Evolutionary conservation across 1,140 invertebrate species (phyloP).

Genomic region (Drosophila arawakana): DNA sequence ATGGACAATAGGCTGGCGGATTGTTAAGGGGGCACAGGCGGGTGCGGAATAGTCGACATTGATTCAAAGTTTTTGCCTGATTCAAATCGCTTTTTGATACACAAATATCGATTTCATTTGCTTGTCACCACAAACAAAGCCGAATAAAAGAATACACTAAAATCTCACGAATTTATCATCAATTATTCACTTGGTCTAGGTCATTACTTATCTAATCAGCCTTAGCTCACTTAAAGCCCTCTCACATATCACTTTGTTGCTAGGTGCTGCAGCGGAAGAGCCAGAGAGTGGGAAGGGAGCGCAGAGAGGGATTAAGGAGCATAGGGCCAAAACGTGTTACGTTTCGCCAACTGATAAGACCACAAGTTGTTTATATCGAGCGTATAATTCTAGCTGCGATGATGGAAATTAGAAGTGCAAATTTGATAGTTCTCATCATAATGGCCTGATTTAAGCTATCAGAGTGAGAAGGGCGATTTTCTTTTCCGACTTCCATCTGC

Average conservation of each 20-base stretch:
- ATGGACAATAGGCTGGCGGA: not conserved
- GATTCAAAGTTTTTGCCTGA: conserved; percentile 11
- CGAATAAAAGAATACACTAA: conserved; percentile 3
- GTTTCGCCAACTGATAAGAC: conserved; percentile 19
- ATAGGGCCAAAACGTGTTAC: conserved; percentile 11
- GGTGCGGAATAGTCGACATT: not conserved
- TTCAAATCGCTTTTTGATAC: conserved; percentile 67
- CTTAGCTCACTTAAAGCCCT: conserved; percentile 23
- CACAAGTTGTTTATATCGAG: conserved; percentile 25
- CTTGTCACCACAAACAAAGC: not conserved
- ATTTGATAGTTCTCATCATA: conserved; percentile 11
- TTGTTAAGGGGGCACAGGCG: not conserved
- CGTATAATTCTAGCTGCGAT: not conserved
- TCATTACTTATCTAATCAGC: conserved; percentile 65
- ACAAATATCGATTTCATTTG: conserved; percentile 7
- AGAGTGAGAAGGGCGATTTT: conserved; percentile 2
- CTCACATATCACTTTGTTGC: conserved; percentile 23
- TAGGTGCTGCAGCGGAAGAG: not conserved
- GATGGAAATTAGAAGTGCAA: conserved; percentile 24
- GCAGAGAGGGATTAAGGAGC: not conserved
- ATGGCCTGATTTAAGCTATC: conserved; percentile 27
- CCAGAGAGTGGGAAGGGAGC: not conserved
- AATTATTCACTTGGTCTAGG: conserved; percentile 55
- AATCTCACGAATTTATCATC: conserved; percentile 6
- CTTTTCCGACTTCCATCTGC: not conserved